These are phyloP conservation scores for Peromyscus maniculatus DNA, from an alignment of 2,113 vertebrate species.

Conservation along the genomic window DNA sequence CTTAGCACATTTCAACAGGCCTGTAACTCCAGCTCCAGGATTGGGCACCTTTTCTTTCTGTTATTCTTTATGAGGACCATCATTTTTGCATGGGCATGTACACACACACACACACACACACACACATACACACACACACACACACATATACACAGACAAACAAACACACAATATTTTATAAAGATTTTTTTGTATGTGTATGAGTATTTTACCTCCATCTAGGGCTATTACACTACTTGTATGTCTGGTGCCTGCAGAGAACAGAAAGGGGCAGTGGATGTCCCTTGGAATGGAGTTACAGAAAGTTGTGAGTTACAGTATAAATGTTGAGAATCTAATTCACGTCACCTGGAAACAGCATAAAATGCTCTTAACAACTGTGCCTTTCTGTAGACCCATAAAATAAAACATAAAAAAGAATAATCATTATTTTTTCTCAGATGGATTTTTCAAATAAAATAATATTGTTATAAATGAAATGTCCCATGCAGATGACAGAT, in stretches of 20 bases:
- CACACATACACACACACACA: neutral
- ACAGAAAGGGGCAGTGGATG: neutral
- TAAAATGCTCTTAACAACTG: neutral
- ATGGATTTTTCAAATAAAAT: neutral
- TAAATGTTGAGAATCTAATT: neutral
- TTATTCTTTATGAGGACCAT: neutral
- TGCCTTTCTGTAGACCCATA: neutral
- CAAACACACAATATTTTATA: neutral
- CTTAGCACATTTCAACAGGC: too few relatives aligned
- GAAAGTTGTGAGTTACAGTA: neutral
- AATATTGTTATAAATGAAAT: neutral
- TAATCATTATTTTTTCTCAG: neutral
- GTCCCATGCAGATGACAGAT: neutral
- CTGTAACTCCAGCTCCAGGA: neutral
- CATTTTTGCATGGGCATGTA: neutral
- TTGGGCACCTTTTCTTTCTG: neutral
- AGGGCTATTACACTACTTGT: neutral
- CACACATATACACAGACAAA: neutral
- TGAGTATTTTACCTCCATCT: neutral
- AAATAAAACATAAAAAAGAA: neutral
- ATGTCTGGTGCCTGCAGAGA: neutral
- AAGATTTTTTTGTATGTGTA: neutral
- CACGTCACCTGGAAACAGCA: neutral
- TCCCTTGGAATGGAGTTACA: neutral
- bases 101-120: neutral